These are phyloP conservation scores for Argya squamiceps DNA, from an alignment of 2,797 vertebrate genomes.

Conservation along the genomic window DNA sequence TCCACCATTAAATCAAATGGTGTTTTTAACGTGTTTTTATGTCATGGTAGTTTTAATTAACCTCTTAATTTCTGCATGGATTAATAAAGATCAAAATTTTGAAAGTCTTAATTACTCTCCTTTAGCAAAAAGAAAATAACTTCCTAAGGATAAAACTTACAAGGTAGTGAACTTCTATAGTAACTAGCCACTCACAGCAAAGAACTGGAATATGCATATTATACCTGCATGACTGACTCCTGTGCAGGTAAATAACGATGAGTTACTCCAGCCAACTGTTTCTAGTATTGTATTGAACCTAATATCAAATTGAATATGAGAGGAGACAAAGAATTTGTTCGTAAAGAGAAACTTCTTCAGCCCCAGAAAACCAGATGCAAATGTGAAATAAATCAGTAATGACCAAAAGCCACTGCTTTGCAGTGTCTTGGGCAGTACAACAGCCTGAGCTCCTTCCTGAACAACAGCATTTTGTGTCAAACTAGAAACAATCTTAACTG, in stretches of 20 bases:
- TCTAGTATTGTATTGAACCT: background rate
- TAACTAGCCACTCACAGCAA: background rate
- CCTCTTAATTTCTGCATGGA: background rate
- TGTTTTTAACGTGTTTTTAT: background rate
- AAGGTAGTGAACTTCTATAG: background rate
- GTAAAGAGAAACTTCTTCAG: background rate
- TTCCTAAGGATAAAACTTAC: background rate
- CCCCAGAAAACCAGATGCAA: background rate
- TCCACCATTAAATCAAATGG: background rate
- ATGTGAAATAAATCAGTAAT: background rate
- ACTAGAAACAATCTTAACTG: background rate
- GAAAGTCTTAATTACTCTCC: background rate
- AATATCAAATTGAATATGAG: background rate
- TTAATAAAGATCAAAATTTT: background rate
- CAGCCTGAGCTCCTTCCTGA: background rate
- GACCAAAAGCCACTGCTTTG: background rate
- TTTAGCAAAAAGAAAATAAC: background rate
- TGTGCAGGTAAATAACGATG: background rate
- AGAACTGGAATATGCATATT: background rate
- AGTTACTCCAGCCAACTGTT: background rate
- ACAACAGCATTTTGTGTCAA: background rate
- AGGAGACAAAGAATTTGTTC: background rate
- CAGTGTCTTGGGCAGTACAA: background rate
- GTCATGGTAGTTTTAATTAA: background rate
- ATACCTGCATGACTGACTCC: background rate